Evolutionary conservation across 92 coral and sea anemone species (phyloP), one percentile per base, ranked within the genome.

Genomic region (Phenganax subtilis): DNA sequence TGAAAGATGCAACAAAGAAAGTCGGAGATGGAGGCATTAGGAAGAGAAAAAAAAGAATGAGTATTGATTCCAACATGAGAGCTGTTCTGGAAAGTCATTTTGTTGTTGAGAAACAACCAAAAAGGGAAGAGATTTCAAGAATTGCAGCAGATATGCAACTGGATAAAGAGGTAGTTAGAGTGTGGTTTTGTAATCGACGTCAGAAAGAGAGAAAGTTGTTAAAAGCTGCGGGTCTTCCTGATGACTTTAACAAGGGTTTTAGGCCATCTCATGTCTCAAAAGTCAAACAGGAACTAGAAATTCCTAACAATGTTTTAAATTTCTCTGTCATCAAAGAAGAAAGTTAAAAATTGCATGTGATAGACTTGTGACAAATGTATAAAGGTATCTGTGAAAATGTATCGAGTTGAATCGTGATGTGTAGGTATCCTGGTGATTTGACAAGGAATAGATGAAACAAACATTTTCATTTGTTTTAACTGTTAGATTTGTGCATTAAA

Each of bases 151-250:
- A 86, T 7, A 63, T 91, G 70, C 98, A 93, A 20, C 82, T 93
- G 28, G 98, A 93, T 71, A 91, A 93, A 76, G 98, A 93, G 56
- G 98, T 93, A 8, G 93, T 93, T 0, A 86, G 97, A 10, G 97
- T 93, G 1, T 93, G 97, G 97, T 93, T 93, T 85, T 93, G 97
- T 65, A 93, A 93, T 75, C 86, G 97, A 17, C 82, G 97, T 25
- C 97, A 93, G 76, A 85, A 96, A 3, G 97, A 91, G 64, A 93
- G 91, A 74, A 65, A 92, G 68, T 92, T 93, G 72, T 15, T 10
- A 8, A 20, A 8, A 37, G 54, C 15, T 10, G 30, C 73, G 6
- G 55, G 27, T n/a, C 64, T 37, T 31, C 31, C 81, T 12, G 70
- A 58, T 54, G 54, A 76, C 16, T 20, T 12, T 20, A 31, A 20